Percentiles rank a stretch among this genome's conserved stretches.
Conservation (phyloP, 2,797 vertebrate species). For the Agapornis canus region DNA sequence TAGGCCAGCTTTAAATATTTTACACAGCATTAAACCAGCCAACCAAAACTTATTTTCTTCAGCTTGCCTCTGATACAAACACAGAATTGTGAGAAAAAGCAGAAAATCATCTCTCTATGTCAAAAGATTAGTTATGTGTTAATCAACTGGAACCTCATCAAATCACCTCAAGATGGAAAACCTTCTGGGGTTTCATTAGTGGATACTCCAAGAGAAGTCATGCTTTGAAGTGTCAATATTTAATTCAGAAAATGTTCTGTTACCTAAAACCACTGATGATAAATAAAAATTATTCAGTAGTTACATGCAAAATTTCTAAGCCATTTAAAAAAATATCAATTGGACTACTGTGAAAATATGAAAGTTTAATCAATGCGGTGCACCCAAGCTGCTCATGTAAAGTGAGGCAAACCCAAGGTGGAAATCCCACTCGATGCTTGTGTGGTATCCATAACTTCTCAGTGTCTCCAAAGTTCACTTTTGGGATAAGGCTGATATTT, state of each 20-base stretch:
- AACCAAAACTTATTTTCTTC: slow-evolving; percentile 41
- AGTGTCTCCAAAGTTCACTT: neutral
- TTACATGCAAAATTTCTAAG: neutral
- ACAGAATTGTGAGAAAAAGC: neutral
- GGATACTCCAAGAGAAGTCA: neutral
- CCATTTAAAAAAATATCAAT: neutral
- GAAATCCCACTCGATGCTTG: neutral
- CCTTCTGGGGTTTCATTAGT: neutral
- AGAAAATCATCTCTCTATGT: slow-evolving; percentile 14
- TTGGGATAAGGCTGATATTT: neutral
- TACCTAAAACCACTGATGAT: neutral
- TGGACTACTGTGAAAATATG: neutral
- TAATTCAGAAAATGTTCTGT: neutral
- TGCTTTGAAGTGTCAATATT: neutral
- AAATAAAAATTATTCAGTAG: neutral
- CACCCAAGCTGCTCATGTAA: neutral
- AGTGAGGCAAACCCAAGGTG: neutral
- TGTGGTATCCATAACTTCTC: neutral
- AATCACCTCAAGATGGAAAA: slow-evolving; percentile 6
- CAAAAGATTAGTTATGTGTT: neutral
- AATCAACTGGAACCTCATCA: slow-evolving; percentile 10
- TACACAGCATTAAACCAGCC: slow-evolving; percentile 36
- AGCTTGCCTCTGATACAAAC: slow-evolving; percentile 18
- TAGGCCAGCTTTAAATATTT: slow-evolving; percentile 69
- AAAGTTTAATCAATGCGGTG: neutral